A percentile compares a stretch with the other conserved stretches of the same genome.
Conservation (phyloP, 2,797 vertebrate genomes). For the Chaunax sp. region DNA sequence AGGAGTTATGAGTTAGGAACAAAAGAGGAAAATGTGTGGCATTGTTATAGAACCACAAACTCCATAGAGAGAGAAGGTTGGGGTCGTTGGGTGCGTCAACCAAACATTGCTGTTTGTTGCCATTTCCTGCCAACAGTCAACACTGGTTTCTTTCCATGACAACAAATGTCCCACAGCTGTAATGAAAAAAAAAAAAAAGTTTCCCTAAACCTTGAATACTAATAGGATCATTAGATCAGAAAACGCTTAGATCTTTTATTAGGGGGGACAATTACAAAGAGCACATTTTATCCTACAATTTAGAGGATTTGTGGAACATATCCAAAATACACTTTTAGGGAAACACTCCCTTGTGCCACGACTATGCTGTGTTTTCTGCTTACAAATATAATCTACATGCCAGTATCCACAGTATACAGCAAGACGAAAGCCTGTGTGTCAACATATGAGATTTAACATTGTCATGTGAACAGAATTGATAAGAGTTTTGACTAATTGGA, state of each 20-base stretch:
- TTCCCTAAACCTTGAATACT: background rate
- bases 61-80: background rate
- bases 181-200: background rate
- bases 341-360: background rate
- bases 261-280: background rate
- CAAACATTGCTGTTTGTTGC: background rate
- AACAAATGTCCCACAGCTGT: background rate
- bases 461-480: background rate
- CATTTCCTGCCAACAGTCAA: background rate
- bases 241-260: background rate
- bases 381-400: conserved; percentile 7
- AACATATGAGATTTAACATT: background rate
- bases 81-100: background rate
- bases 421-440: background rate
- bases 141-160: background rate
- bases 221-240: background rate
- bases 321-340: background rate
- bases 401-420: conserved; percentile 6
- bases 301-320: background rate
- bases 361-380: background rate
- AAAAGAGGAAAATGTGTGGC: background rate
- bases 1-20: background rate
- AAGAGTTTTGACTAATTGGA: background rate
- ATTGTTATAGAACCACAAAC: background rate
- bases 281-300: background rate